A percentile compares a stretch with the other conserved stretches of the same genome.
Evolutionary conservation across 2,113 vertebrate species (phyloP).

Genomic region (Elgaria multicarinata): DNA sequence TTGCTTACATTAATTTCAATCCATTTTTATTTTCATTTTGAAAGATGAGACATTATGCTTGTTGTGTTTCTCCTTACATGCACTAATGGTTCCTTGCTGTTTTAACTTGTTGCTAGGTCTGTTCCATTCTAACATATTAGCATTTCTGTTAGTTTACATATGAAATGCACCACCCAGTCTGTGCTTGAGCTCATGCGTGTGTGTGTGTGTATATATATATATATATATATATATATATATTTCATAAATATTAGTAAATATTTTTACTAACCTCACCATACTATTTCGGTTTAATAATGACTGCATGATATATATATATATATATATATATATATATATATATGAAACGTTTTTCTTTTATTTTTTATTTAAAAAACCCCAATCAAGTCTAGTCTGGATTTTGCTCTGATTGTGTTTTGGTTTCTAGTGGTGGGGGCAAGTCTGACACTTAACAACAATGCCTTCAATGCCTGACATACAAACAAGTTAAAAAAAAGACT

Average conservation of each 20-base stretch:
- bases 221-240: conserved; percentile 53
- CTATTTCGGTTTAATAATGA: conserved; percentile 89
- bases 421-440: conserved; percentile 88
- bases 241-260: too few species aligned
- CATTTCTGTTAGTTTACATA: conserved; percentile 88
- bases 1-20: conserved; percentile 25
- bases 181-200: conserved; percentile 82
- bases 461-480: conserved; percentile 81
- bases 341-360: conserved; percentile 2
- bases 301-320: conserved; percentile 83
- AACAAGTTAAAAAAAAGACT: conserved; percentile 79
- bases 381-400: conserved; percentile 93
- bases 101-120: conserved; percentile 89
- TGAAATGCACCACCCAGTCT: conserved; percentile 92
- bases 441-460: conserved; percentile 86
- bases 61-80: conserved; percentile 85
- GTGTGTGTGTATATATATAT: conserved; percentile 58
- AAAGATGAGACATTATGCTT: conserved; percentile 91
- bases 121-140: conserved; percentile 88
- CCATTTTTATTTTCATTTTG: conserved; percentile 50
- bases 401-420: conserved; percentile 90
- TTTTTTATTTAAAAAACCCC: conserved; percentile 63
- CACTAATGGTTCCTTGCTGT: conserved; percentile 92
- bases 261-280: conserved; percentile 92
- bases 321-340: conserved; percentile 5